These are phyloP conservation scores for Frankliniella intonsa DNA, from an alignment of 2,888 invertebrate genomes.

Conservation along the genomic window DNA sequence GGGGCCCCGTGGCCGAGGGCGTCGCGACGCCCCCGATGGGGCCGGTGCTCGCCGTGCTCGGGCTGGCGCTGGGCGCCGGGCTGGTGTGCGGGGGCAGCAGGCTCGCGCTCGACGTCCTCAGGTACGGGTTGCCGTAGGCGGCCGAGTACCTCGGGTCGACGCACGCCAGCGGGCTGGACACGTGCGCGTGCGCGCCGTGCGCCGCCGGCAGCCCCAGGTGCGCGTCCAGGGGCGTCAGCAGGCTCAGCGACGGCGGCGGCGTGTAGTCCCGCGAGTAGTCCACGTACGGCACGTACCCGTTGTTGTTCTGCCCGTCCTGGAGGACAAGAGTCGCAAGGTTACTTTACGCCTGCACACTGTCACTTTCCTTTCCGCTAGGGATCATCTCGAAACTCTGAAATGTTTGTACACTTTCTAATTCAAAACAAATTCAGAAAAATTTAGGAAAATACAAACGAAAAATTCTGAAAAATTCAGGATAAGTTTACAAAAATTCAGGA, in stretches of 20 bases:
- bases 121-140: conserved; percentile 83
- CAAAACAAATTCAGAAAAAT: no score
- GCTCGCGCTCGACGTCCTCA: conserved; percentile 60
- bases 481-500: no score
- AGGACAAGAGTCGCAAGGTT: conserved; percentile 36
- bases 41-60: conserved; percentile 55
- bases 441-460: no score
- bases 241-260: conserved; percentile 60
- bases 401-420: no score
- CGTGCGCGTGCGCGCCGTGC: conserved; percentile 44
- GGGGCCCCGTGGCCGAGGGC: conserved; percentile 46
- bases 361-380: no score
- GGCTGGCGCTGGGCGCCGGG: conserved; percentile 45
- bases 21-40: conserved; percentile 62
- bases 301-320: conserved; percentile 75
- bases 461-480: no score
- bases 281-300: conserved; percentile 82
- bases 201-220: conserved; percentile 47
- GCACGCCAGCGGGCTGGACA: conserved; percentile 43
- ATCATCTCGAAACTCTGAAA: no score
- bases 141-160: conserved; percentile 85
- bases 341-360: background rate
- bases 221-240: conserved; percentile 42
- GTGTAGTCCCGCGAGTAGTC: conserved; percentile 86
- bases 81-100: conserved; percentile 44